Evolutionary conservation across 2,797 vertebrate genomes (phyloP).

Genomic region (Coendou prehensilis): DNA sequence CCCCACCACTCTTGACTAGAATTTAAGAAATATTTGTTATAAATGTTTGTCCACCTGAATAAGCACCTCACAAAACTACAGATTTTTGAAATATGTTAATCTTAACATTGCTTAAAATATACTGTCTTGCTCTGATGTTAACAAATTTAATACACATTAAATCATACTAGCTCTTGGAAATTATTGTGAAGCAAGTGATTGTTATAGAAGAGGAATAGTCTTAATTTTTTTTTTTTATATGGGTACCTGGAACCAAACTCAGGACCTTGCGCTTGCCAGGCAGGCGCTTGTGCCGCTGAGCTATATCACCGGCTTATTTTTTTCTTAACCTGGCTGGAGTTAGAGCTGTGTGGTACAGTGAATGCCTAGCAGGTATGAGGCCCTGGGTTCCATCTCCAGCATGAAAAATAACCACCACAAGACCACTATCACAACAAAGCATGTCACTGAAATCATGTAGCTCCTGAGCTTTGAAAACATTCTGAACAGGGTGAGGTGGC

Average conservation of each 20-base stretch:
- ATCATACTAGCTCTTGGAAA: background rate
- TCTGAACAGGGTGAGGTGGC: background rate
- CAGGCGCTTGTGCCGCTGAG: no score
- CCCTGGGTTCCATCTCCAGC: background rate
- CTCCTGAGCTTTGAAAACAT: background rate
- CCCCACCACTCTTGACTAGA: background rate
- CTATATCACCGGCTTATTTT: no score
- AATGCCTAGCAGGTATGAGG: background rate
- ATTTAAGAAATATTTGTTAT: background rate
- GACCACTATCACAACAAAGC: background rate
- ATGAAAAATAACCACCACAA: background rate
- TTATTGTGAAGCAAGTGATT: background rate
- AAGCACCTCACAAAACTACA: background rate
- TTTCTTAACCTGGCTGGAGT: background rate
- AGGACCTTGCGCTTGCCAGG: no score
- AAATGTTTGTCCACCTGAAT: background rate
- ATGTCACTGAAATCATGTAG: no score
- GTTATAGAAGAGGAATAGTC: background rate
- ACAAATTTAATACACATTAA: background rate
- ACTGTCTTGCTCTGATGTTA: conserved; percentile 1
- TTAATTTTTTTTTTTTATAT: background rate
- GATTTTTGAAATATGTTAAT: background rate
- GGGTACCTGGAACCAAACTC: no score
- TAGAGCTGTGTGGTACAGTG: background rate
- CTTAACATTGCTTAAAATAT: background rate